Conservation (phyloP, 2,888 invertebrate genomes). For the Pachydiplax longipennis region DNA sequence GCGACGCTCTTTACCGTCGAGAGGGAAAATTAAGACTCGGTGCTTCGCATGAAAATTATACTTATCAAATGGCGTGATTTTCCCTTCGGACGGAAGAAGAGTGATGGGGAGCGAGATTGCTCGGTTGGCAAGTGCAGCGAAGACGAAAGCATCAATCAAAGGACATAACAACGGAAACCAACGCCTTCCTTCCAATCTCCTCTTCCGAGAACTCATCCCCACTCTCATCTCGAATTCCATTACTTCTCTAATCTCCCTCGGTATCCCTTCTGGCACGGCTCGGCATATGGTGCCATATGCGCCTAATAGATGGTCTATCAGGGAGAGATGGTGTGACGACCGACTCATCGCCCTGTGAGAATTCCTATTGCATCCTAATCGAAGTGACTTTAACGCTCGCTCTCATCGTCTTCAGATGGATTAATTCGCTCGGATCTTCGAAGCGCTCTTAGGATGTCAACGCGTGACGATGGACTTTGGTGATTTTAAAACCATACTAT, state of each 20-base stretch:
- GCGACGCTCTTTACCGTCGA: background rate
- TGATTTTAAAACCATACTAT: too few relatives aligned
- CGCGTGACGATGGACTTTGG: too few relatives aligned
- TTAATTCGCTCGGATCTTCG: background rate
- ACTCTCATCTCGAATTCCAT: constrained; percentile 3
- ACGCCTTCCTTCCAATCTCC: background rate
- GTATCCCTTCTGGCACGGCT: background rate
- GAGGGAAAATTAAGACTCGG: background rate
- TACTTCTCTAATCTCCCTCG: constrained; percentile 14
- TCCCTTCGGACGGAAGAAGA: background rate
- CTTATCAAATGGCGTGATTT: background rate
- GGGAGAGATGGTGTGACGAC: background rate
- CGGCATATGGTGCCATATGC: constrained; percentile 30
- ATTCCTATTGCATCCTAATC: background rate
- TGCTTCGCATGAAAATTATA: background rate
- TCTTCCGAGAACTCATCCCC: background rate
- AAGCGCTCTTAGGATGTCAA: background rate
- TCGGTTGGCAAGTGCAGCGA: background rate
- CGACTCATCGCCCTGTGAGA: background rate
- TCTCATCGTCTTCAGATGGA: background rate
- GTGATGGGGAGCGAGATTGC: background rate
- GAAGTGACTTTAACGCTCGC: background rate
- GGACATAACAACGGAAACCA: background rate
- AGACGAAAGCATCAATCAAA: constrained; percentile 6
- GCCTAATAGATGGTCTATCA: background rate